Evolutionary conservation across 2,113 vertebrate genomes (phyloP).

Genomic region (Otolemur garnettii): DNA sequence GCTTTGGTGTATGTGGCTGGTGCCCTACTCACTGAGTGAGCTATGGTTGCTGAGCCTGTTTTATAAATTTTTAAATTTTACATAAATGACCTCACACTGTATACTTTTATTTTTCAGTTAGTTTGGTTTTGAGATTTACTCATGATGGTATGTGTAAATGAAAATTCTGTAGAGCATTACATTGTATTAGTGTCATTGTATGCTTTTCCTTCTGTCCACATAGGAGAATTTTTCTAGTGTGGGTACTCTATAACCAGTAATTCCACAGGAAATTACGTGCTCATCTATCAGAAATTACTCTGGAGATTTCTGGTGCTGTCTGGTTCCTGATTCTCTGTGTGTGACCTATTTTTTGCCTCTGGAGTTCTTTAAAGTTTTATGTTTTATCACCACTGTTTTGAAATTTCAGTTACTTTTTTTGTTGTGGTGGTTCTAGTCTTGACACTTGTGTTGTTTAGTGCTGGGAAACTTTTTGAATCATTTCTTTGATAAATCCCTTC

Average conservation of each 20-base stretch:
- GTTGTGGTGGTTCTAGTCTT: not conserved
- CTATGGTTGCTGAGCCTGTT: not conserved
- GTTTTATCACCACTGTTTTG: constrained; percentile 32
- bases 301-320: constrained; percentile 31
- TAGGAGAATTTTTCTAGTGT: not conserved
- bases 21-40: too few relatives aligned
- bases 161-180: not conserved
- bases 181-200: not conserved
- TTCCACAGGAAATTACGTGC: not conserved
- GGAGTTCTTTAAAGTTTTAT: constrained; percentile 57
- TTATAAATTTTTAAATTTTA: constrained; percentile 47
- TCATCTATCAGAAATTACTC: not conserved
- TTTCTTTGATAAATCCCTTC: constrained; percentile 26
- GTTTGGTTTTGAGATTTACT: constrained; percentile 59
- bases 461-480: constrained; percentile 43
- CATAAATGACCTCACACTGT: not conserved
- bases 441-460: not conserved
- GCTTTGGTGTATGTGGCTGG: too few relatives aligned
- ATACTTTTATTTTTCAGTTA: not conserved
- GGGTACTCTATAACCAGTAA: not conserved
- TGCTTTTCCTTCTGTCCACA: not conserved
- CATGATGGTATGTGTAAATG: not conserved
- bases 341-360: constrained; percentile 28
- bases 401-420: constrained; percentile 39
- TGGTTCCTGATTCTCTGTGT: constrained; percentile 32